Evolutionary conservation across 2,888 invertebrate species (phyloP), one percentile per base, ranked within the genome.

Genomic region (Oconnorella tubifera): DNA sequence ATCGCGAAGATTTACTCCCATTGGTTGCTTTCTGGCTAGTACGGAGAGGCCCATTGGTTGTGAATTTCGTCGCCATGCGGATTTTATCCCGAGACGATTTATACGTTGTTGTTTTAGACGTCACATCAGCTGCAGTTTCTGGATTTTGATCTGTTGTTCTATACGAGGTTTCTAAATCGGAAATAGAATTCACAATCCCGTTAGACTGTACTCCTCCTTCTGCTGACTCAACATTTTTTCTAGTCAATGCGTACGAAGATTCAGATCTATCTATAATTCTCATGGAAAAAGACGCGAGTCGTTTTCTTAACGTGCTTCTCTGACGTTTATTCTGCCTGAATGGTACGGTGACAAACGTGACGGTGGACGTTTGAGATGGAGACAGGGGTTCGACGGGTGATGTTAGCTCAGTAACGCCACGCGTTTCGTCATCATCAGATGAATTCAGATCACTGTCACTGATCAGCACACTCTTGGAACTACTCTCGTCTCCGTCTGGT

Each of bases 361-460:
- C 25, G 6, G 25, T 6, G 40, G 40, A 40, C 25, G 14, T 6
- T 4, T 19, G 4, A 6, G 6, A 19, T 6, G 53, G 53, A 51
- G 53, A 10, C 10, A 40, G 10, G 6, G 53, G 14, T 6, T 51
- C 53, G 53, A 23, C 25, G 25, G 53, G 53, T 23, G 53, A 19
- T 4, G 53, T 51, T 10, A 51, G 53, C 25, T 51, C 53, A 23
- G 53, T 51, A 6, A 51, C 53, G 10, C 14, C 53, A 4, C 6
- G 6, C 25, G 53, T 51, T 6, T 23, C 25, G 14, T 51, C 53
- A 10, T 51, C 53, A 19, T 40, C 40, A 40, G 14, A 19, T 4
- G 53, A 19, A 25, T 51, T 23, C 14, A 51, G 25, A 27, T 60
- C 60, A 25, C 60, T 60, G 50, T 60, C 60, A 32, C 50, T 31